These are phyloP conservation scores for Colinus virginianus DNA, from an alignment of 2,113 vertebrate genomes.

Conservation along the genomic window DNA sequence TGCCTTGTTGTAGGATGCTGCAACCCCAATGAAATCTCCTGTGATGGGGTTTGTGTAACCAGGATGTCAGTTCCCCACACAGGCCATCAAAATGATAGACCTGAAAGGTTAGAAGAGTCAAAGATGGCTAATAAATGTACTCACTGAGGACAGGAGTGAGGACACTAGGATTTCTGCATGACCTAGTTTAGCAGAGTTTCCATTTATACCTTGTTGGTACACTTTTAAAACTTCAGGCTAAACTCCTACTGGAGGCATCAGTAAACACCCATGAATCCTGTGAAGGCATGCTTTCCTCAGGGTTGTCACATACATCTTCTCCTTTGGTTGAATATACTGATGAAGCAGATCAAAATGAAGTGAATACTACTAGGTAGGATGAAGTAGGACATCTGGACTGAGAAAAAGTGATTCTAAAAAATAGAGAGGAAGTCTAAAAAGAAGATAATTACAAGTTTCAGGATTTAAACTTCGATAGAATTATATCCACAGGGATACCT, in stretches of 20 bases:
- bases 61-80: background rate
- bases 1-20: background rate
- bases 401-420: background rate
- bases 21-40: background rate
- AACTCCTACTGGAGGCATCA: background rate
- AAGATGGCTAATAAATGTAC: background rate
- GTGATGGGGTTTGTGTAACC: background rate
- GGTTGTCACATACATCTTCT: background rate
- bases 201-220: background rate
- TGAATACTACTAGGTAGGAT: background rate
- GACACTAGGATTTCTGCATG: background rate
- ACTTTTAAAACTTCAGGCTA: background rate
- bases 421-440: background rate
- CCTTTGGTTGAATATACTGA: background rate
- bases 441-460: background rate
- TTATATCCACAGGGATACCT: background rate
- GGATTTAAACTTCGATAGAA: background rate
- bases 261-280: background rate
- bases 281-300: background rate
- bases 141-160: rapidly evolving
- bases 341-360: background rate
- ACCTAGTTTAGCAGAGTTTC: background rate
- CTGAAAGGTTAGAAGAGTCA: background rate
- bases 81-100: background rate
- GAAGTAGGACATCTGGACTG: background rate